A percentile compares a stretch with the other conserved stretches of the same genome.
Conservation (phyloP, 2,113 vertebrate species). For the Leptosomus discolor region DNA sequence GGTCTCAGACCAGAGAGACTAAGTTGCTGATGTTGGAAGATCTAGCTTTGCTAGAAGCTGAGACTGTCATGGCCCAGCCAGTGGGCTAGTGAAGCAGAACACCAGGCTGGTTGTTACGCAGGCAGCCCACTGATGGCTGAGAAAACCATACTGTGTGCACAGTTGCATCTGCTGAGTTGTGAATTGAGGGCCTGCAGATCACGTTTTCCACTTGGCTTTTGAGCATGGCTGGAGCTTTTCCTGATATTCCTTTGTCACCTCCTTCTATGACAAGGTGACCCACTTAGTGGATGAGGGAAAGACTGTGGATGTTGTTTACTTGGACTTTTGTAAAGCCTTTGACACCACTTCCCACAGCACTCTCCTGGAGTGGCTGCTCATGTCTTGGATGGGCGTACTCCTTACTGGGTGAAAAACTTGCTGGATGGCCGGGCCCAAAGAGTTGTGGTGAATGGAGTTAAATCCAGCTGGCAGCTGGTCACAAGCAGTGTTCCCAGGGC, state of each 20-base stretch:
- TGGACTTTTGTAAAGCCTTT: not conserved
- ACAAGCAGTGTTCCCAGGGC: too few species aligned
- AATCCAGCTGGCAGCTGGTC: too few species aligned
- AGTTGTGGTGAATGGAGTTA: too few species aligned
- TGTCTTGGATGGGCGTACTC: too few species aligned
- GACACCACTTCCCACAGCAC: not conserved
- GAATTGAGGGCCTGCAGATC: not conserved
- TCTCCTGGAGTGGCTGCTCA: not conserved
- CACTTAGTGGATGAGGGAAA: not conserved
- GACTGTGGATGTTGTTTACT: not conserved
- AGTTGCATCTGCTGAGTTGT: not conserved
- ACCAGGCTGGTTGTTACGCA: not conserved
- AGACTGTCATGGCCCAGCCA: not conserved
- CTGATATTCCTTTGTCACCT: not conserved
- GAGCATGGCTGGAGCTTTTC: not conserved
- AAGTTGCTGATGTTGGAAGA: not conserved
- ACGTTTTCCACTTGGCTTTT: not conserved
- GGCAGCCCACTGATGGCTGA: not conserved
- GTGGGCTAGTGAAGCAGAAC: not conserved
- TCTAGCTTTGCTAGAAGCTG: not conserved
- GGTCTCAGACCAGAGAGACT: not conserved
- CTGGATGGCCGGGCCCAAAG: too few species aligned
- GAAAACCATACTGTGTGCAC: accelerated
- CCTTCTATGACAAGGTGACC: not conserved
- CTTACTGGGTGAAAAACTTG: too few species aligned